phyloP scores from a whole-genome alignment of 2,888 invertebrate genomes.

The Noctua pronuba region DNA sequence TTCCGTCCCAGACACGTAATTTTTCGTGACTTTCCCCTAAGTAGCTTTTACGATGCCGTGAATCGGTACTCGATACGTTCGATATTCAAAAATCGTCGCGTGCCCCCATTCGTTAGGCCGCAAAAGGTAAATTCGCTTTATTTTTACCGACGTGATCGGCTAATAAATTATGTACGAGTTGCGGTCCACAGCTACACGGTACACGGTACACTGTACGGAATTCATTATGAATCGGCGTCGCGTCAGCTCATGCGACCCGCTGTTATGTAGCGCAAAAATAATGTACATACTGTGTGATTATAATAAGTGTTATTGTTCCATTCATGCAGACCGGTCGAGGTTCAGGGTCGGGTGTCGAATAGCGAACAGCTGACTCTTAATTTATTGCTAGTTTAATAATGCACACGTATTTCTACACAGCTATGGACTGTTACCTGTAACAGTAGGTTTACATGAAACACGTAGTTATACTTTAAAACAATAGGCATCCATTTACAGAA shows the following conservation, averaged over 20 bases:
- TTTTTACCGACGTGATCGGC: slow-evolving; percentile 64
- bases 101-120: slow-evolving; percentile 69
- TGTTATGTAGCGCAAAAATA: slow-evolving; percentile 62
- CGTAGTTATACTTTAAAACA: slow-evolving; percentile 53
- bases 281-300: slow-evolving; percentile 69
- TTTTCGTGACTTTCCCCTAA: slow-evolving; percentile 86
- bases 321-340: slow-evolving; percentile 76
- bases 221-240: slow-evolving; percentile 56
- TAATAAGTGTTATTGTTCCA: slow-evolving; percentile 81
- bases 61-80: slow-evolving; percentile 75
- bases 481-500: slow-evolving; percentile 60
- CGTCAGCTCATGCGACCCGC: slow-evolving; percentile 52
- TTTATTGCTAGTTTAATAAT: slow-evolving; percentile 56
- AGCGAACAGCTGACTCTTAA: slow-evolving; percentile 79
- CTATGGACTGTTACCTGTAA: slow-evolving; percentile 15
- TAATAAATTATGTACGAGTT: slow-evolving; percentile 62
- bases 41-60: slow-evolving; percentile 78
- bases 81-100: slow-evolving; percentile 78
- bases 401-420: slow-evolving; percentile 40
- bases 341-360: slow-evolving; percentile 80
- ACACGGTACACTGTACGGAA: slow-evolving; percentile 46
- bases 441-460: slow-evolving; percentile 49
- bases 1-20: slow-evolving; percentile 82
- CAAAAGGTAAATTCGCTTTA: slow-evolving; percentile 71
- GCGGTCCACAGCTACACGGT: slow-evolving; percentile 31